Evolutionary conservation across 2,797 vertebrate species (phyloP).

Genomic region (Urosaurus nigricauda): DNA sequence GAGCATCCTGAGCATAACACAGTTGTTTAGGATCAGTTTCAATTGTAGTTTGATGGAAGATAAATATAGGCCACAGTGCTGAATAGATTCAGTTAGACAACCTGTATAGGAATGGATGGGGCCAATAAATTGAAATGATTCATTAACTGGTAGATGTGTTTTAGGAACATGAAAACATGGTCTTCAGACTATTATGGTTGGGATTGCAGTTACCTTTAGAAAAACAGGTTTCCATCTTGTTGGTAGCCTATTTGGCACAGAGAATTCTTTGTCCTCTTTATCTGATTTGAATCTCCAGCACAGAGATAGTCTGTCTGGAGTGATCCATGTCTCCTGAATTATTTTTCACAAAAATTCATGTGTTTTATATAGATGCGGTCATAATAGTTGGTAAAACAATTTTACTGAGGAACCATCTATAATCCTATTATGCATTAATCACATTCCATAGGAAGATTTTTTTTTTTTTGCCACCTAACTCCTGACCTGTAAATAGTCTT

Average conservation of each 20-base stretch:
- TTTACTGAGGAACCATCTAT: too few species aligned
- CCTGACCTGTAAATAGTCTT: too few species aligned
- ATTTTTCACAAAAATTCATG: not conserved
- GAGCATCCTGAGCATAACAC: too few species aligned
- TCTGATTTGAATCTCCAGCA: not conserved
- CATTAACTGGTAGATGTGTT: not conserved
- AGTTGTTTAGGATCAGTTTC: not conserved
- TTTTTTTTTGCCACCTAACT: too few species aligned
- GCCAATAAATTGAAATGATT: not conserved
- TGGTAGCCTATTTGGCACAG: not conserved
- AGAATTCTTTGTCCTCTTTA: not conserved
- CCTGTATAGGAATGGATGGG: too few species aligned
- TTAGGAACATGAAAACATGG: not conserved
- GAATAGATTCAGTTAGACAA: too few species aligned
- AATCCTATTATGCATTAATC: too few species aligned
- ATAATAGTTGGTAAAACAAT: too few species aligned
- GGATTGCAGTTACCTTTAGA: too few species aligned
- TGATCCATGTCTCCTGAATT: not conserved
- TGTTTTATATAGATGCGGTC: too few species aligned
- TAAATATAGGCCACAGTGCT: not conserved
- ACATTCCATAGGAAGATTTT: too few species aligned
- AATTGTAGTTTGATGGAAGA: not conserved
- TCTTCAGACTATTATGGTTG: not conserved
- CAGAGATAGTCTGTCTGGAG: not conserved
- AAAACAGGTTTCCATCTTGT: not conserved